phyloP scores from a whole-genome alignment of 2,113 vertebrate species.

The Donacobius atricapilla region DNA sequence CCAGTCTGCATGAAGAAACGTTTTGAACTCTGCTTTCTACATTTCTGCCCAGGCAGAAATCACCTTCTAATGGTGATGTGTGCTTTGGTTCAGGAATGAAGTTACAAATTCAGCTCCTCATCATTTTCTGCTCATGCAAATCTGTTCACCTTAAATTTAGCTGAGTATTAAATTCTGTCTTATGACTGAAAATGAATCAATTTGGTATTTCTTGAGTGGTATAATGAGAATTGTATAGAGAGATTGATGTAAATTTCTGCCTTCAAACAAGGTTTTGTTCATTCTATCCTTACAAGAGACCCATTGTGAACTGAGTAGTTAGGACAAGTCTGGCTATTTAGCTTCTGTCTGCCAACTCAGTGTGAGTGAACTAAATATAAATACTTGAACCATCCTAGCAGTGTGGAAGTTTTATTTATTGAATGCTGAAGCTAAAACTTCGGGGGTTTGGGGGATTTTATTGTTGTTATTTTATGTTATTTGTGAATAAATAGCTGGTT shows the following conservation, averaged over 20 bases:
- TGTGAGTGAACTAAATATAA: constrained; percentile 53
- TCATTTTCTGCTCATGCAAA: background rate
- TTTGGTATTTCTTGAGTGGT: background rate
- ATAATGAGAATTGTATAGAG: background rate
- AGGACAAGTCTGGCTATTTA: constrained; percentile 26
- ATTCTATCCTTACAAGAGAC: background rate
- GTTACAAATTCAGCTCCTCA: background rate
- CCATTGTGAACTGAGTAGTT: constrained; percentile 31
- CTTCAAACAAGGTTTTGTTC: background rate
- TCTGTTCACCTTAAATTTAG: background rate
- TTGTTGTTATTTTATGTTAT: background rate
- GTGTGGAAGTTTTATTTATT: constrained; percentile 10
- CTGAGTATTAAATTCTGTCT: background rate
- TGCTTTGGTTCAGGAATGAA: background rate
- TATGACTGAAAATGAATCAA: background rate
- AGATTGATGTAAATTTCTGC: background rate
- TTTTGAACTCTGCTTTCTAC: background rate
- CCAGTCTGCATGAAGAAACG: background rate
- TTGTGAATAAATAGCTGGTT: background rate
- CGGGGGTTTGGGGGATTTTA: background rate
- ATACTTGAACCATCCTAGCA: constrained; percentile 18
- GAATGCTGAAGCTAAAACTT: background rate
- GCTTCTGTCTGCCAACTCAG: constrained; percentile 34
- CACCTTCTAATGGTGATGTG: background rate
- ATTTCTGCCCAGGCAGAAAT: background rate